Evolutionary conservation across 2,113 vertebrate genomes (phyloP).

Genomic region (Bubo scandiacus): DNA sequence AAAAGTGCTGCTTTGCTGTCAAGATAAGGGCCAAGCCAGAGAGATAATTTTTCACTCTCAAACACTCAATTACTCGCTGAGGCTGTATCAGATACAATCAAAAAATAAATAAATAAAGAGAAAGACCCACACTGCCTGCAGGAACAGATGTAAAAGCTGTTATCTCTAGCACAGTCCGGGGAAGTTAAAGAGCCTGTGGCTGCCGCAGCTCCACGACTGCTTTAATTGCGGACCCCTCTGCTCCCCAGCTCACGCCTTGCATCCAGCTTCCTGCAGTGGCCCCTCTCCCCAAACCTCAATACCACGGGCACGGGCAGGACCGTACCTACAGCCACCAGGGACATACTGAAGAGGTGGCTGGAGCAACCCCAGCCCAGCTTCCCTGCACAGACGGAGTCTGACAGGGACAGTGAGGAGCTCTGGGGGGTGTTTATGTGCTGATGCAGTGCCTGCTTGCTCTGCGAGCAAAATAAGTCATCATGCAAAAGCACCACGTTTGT

Average conservation of each 20-base stretch:
- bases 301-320: fast-evolving
- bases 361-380: not conserved
- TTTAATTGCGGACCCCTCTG: not conserved
- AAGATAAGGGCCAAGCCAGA: slow-evolving; percentile 80
- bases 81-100: slow-evolving; percentile 75
- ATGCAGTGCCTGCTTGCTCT: not conserved
- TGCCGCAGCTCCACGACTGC: not conserved
- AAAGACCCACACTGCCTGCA: slow-evolving; percentile 43
- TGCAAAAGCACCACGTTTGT: not conserved
- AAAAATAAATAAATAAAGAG: slow-evolving; percentile 52
- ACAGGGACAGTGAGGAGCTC: not conserved
- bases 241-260: not conserved
- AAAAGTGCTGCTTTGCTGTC: slow-evolving; percentile 81
- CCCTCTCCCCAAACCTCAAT: not conserved
- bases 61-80: slow-evolving; percentile 81
- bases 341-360: not conserved
- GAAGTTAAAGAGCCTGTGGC: slow-evolving; percentile 40
- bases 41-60: slow-evolving; percentile 82
- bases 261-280: not conserved
- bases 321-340: fast-evolving
- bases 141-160: slow-evolving; percentile 73
- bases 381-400: not conserved
- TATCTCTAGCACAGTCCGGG: slow-evolving; percentile 51
- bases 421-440: not conserved
- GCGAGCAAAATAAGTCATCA: not conserved